Base-by-base conservation (phyloP, 2,888 invertebrate species). In the Dynastes tityus region DNA sequence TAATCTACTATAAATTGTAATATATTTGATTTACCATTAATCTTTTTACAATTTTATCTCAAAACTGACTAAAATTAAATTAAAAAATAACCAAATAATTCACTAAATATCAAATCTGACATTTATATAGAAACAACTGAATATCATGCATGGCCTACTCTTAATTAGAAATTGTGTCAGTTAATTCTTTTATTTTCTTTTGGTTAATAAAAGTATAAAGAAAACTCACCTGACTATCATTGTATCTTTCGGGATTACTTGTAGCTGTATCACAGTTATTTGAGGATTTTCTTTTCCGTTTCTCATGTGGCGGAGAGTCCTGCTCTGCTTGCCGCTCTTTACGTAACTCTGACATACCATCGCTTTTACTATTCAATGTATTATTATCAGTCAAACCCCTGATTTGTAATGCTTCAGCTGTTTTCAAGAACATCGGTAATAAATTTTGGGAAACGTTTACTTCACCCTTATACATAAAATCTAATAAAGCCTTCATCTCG, bases 331-430 rank as follows among this genome's bases (percentile, higher is more conserved):
- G 78, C 83, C 86, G 81, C 80, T 85, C 84, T 75, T 84, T 81
- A 80, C 84, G 85, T 83, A 86, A 78, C 74, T 70, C 78, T 49
- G 75, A 61, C 27, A 76, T 51, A 22, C 53, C 76, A 16, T 80
- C 87, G 45, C 85, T 84, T 85, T 89, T 89, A 84, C 88, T 88
- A 87, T 90, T 90, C 86, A 91, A 83, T 78, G 88, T 94, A 91
- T 94, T 95, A 90, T 95, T 96, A 91, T 96, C 96, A 86, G 96
- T 96, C 88, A 97, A 92, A 87, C 96, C 97, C 89, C 96, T 90
- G 83, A 95, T 96, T 92, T 97, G 96, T 90, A 97, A 92, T 85
- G 96, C 96, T 91, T 96, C 96, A 84, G 96, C 96, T 87, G 96
- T 97, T 91, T 96, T 95, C 88, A 97, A 92, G 92, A 97, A 96